Evolutionary conservation across 2,113 vertebrate genomes (phyloP).

Genomic region (Gambusia holbrooki): DNA sequence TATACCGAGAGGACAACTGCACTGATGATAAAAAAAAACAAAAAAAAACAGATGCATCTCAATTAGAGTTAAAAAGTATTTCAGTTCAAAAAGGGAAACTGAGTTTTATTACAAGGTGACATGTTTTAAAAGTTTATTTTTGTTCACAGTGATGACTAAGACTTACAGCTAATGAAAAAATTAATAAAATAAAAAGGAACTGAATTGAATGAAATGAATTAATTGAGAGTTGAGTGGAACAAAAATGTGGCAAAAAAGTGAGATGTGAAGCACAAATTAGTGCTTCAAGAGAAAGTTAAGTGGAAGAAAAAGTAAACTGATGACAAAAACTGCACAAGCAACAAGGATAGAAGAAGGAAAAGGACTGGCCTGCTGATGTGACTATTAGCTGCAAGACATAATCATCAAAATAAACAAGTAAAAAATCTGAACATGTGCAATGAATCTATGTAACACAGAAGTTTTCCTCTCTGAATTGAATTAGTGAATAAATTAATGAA

Average conservation of each 20-base stretch:
- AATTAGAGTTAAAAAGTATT: not conserved
- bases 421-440: not conserved
- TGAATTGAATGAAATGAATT: too few species aligned
- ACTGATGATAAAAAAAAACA: constrained; percentile 19
- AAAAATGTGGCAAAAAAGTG: not conserved
- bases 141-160: not conserved
- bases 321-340: not conserved
- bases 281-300: too few species aligned
- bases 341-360: not conserved
- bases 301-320: too few species aligned
- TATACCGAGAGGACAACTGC: constrained; percentile 44
- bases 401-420: not conserved
- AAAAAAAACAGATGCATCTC: not conserved
- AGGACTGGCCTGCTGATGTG: not conserved
- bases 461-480: not conserved
- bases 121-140: not conserved
- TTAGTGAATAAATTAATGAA: not conserved
- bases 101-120: not conserved
- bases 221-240: not conserved
- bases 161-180: not conserved
- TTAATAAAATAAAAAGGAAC: not conserved
- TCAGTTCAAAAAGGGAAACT: not conserved
- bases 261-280: too few species aligned
- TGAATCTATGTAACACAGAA: not conserved
- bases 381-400: not conserved